phyloP scores from a whole-genome alignment of 2,113 vertebrate genomes.

The Phalacrocorax carbo region DNA sequence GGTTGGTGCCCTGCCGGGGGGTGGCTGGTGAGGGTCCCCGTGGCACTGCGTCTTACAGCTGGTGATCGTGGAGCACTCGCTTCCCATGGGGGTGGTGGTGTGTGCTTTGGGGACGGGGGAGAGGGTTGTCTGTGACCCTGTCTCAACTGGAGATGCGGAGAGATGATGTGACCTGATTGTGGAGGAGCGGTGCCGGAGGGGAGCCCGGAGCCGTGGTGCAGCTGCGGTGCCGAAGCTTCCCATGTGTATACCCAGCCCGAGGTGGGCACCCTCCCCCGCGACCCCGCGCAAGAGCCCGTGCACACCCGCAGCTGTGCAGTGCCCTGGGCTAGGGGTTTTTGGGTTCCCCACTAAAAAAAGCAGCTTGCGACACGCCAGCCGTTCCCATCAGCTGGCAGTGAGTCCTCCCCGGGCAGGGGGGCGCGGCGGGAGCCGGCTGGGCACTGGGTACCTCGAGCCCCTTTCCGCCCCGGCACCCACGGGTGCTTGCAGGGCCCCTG shows the following conservation, averaged over 20 bases:
- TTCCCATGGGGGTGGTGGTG: neutral
- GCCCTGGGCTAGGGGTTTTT: neutral
- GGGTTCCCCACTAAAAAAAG: neutral
- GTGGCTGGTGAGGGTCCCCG: fast-evolving
- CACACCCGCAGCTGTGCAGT: neutral
- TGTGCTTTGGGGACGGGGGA: neutral
- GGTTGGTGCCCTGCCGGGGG: neutral
- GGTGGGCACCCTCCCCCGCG: neutral
- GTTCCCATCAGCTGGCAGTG: fast-evolving
- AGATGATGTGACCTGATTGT: neutral
- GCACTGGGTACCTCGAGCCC: neutral
- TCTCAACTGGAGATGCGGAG: fast-evolving
- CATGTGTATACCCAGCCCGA: fast-evolving
- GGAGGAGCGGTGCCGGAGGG: fast-evolving
- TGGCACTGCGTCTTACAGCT: fast-evolving
- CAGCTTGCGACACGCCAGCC: neutral
- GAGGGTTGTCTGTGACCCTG: neutral
- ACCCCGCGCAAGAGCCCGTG: fast-evolving
- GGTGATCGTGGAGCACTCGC: fast-evolving
- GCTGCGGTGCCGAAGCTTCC: too few relatives aligned
- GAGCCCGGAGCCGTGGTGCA: neutral
- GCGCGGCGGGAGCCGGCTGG: fast-evolving
- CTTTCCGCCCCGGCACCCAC: neutral
- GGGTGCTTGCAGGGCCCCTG: neutral
- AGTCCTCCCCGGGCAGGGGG: neutral